Evolutionary conservation across 2,888 invertebrate species (phyloP), one percentile per base, ranked within the genome.

Genomic region (Terebella lapidaria): DNA sequence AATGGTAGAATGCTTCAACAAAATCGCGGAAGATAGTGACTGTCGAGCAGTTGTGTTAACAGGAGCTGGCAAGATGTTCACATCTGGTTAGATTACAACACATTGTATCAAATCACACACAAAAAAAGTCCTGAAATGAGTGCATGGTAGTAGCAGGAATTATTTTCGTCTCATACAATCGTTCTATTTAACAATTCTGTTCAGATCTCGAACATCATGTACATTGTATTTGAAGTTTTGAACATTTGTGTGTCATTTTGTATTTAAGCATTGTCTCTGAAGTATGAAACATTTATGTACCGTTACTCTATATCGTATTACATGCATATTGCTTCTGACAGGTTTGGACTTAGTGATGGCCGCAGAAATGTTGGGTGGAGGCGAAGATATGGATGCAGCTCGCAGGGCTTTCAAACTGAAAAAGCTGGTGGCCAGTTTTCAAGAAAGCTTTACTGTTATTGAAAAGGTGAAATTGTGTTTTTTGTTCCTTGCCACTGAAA

Each of bases 11-110:
- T 94, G 94, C 75, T 96, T 97, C 74, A 81, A 87, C 25, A 80
- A 85, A 5, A 81, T 99, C 28, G 87, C 86, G 65, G 81, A 83
- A 0, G 89, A 93, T 79, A 83, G 87, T 5, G 88, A 94, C 61
- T 96, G 95, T 75, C 85, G 96, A 71, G 90, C 87, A 0, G 85
- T 97, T 54, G 86, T 99, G 0, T 71, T 99, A 2, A 89, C 91
- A 18, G 97, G 88, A 0, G 85, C 88, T 67, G 97, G 96, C 30
- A 91, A 89, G 81, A 81, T 88, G 64, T 97, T 95, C 75, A 88
- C 89, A 66, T 89, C 91, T 67, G 96, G 80, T 77, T 62, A 52
- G 49, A 49, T n/a, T 15, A 35, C 42, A 15, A 35, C n/a, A n/a
- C n/a, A n/a, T n/a, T n/a, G n/a, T n/a, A n/a, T n/a, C n/a, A n/a